Evolutionary conservation across 2,888 invertebrate genomes (phyloP).

Genomic region (Phytoseiulus persimilis): DNA sequence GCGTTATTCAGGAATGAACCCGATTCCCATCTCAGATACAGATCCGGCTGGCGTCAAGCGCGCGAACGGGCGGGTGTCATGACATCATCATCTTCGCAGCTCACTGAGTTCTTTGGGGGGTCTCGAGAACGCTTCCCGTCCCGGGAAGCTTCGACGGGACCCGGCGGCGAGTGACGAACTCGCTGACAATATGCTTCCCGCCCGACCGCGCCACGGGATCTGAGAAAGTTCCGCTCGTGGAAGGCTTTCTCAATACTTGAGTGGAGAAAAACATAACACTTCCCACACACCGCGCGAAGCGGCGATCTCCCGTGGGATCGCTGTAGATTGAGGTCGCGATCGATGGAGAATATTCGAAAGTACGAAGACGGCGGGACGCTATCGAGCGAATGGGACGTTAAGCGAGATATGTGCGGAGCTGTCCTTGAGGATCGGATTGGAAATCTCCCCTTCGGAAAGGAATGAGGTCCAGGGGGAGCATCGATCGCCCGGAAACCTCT

Average conservation of each 20-base stretch:
- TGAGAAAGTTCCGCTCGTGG: background rate
- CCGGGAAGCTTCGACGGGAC: background rate
- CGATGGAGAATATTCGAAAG: background rate
- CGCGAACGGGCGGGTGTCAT: background rate
- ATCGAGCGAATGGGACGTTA: background rate
- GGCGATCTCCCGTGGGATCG: too few species aligned
- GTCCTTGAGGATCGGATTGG: background rate
- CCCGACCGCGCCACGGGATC: background rate
- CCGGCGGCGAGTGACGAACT: background rate
- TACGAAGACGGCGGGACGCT: background rate
- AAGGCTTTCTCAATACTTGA: background rate
- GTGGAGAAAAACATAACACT: background rate
- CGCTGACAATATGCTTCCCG: background rate
- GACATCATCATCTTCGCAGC: background rate
- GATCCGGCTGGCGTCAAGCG: background rate
- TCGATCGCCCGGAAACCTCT: background rate
- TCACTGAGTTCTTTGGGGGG: background rate
- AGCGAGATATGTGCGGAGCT: background rate
- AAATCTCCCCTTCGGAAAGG: background rate
- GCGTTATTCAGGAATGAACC: background rate
- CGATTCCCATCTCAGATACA: background rate
- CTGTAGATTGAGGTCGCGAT: background rate
- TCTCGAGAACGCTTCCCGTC: background rate
- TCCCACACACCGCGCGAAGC: background rate
- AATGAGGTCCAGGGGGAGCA: background rate